Evolutionary conservation across 1,140 invertebrate species (phyloP), one percentile per base, ranked within the genome.

Genomic region (Drosophila nasuta): DNA sequence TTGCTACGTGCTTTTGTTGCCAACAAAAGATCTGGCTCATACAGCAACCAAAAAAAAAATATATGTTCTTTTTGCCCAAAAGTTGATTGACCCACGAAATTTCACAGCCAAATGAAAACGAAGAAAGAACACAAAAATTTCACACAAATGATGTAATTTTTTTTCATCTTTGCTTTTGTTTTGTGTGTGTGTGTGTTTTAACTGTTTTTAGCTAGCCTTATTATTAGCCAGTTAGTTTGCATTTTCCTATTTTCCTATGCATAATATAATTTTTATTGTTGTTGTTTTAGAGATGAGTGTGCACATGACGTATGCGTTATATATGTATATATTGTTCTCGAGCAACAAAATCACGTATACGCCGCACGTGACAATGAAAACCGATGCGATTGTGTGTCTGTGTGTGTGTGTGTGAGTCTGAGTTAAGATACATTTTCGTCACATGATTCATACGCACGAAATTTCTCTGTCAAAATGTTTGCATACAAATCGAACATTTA

Each of bases 31-130:
- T 89, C 75, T 77, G 77, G 81, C 79, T 87, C 82, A 87, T 82
- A 82, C 68, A 33, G 11, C 45, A n/a, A 48, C 10, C 30, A 49
- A 28, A 20, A 3, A 33, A n/a, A 46, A n/a, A 33, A 38, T 3
- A 33, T 58, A 49, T 63, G 64, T 73, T 73, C 82, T 87, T 88
- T 88, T 78, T 78, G 77, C 69, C 65, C 70, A 75, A 80, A 78
- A 88, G 85, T 88, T 88, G 79, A 88, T 81, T 88, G 85, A 88
- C 85, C 85, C 86, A 85, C 76, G 72, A 77, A 80, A 80, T 64
- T 65, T 46, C n/a, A 46, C 62, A 77, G 69, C 83, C 65, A 65
- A 82, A 87, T 64, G 52, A 71, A 64, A 71, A 46, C 67, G 60
- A 64, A 64, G 52, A 5, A 60, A 60, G 43, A 60, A 60, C 10